phyloP scores from a whole-genome alignment of 2,797 vertebrate species.

The Xyrichtys novacula region DNA sequence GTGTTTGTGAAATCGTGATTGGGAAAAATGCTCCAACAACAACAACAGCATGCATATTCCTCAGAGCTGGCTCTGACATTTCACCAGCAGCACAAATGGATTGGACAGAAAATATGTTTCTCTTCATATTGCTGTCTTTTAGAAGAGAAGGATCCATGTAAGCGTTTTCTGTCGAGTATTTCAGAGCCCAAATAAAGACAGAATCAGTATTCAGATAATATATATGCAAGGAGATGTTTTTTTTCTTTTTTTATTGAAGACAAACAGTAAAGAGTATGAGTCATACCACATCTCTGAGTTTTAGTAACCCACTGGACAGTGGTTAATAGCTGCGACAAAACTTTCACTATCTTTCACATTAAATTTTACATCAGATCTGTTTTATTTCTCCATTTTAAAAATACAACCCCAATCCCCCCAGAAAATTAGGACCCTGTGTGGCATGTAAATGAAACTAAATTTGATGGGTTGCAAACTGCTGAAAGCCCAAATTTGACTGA shows the following conservation, averaged over 20 bases:
- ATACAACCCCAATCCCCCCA: too few relatives aligned
- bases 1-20: slow-evolving; percentile 44
- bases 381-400: too few relatives aligned
- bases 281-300: not conserved
- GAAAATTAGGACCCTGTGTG: too few relatives aligned
- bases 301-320: not conserved
- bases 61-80: slow-evolving; percentile 70
- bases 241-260: not conserved
- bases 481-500: too few relatives aligned
- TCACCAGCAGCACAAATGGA: slow-evolving; percentile 64
- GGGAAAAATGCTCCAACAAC: slow-evolving; percentile 55
- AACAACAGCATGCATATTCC: slow-evolving; percentile 60
- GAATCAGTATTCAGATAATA: not conserved
- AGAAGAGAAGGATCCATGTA: not conserved
- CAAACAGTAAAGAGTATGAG: not conserved
- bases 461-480: too few relatives aligned
- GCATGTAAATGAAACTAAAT: too few relatives aligned
- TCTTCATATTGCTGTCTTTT: not conserved
- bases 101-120: slow-evolving; percentile 19
- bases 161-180: not conserved
- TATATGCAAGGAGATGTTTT: not conserved
- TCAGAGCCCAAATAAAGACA: not conserved
- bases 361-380: too few relatives aligned
- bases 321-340: not conserved
- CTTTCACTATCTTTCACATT: too few relatives aligned